Percentiles rank a stretch among this genome's conserved stretches.
These are phyloP conservation scores for Clepsis dumicolana DNA, from an alignment of 2,888 invertebrate species.

Conservation along the genomic window DNA sequence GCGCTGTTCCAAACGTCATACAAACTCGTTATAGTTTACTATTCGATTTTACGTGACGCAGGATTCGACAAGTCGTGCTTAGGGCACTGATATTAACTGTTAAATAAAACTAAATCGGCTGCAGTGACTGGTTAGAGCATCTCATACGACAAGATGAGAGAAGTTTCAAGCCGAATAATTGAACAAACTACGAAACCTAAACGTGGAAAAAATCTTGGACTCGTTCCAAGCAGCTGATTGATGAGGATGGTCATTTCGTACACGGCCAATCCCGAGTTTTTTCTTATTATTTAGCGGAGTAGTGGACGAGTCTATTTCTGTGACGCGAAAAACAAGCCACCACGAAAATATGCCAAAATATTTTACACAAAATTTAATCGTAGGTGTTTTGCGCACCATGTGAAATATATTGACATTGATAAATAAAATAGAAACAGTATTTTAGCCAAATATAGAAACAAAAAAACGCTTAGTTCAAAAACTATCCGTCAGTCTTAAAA, in stretches of 20 bases:
- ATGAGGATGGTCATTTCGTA: conserved; percentile 86
- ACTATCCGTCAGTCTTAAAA: no score
- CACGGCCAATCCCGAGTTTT: conserved; percentile 85
- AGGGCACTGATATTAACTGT: conserved; percentile 11
- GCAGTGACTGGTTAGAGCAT: neutral
- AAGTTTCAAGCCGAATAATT: conserved; percentile 67
- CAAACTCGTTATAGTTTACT: no score
- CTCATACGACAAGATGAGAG: conserved; percentile 13
- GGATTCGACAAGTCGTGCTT: no score
- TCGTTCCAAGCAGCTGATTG: conserved; percentile 85
- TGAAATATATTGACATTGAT: conserved; percentile 33
- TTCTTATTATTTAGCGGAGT: conserved; percentile 86
- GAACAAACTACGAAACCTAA: conserved; percentile 83
- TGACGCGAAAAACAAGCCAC: conserved; percentile 81
- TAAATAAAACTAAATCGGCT: neutral
- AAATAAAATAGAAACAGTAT: conserved; percentile 36
- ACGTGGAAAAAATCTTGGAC: conserved; percentile 86
- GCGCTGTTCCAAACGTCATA: no score
- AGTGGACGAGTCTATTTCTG: conserved; percentile 83
- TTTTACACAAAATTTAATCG: conserved; percentile 59
- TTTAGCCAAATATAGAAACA: conserved; percentile 39
- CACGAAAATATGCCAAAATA: conserved; percentile 71
- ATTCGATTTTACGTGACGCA: no score
- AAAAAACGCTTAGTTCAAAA: neutral
- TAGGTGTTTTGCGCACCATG: conserved; percentile 41